A percentile compares a stretch with the other conserved stretches of the same genome.
These are phyloP conservation scores for Bombus fervidus DNA, from an alignment of 1,140 invertebrate genomes.

Conservation along the genomic window DNA sequence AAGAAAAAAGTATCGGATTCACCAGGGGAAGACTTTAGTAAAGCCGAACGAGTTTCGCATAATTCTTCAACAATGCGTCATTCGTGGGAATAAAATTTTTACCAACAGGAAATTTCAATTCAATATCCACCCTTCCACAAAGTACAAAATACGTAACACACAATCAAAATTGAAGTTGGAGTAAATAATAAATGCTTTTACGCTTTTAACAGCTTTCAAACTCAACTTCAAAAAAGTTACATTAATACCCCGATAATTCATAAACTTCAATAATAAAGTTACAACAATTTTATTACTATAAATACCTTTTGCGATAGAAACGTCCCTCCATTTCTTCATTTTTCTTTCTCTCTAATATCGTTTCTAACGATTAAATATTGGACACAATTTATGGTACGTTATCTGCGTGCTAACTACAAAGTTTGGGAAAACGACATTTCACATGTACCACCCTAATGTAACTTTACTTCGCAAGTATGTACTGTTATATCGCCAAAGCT, in stretches of 20 bases:
- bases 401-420: not conserved
- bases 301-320: not conserved
- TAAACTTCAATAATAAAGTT: not conserved
- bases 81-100: slow-evolving; percentile 52
- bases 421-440: not conserved
- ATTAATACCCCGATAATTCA: not conserved
- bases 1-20: slow-evolving; percentile 24
- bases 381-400: not conserved
- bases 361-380: not conserved
- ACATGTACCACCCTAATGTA: not conserved
- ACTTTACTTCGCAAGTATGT: not conserved
- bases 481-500: not conserved
- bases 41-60: slow-evolving; percentile 40
- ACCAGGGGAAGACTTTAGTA: not conserved
- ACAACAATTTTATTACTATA: not conserved
- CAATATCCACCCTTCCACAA: not conserved
- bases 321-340: not conserved
- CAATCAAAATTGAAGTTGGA: not conserved
- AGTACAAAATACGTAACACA: not conserved
- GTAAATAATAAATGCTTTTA: not conserved
- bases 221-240: not conserved
- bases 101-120: slow-evolving; percentile 24
- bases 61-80: slow-evolving; percentile 41
- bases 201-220: not conserved
- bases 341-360: not conserved